Evolutionary conservation across 1,140 invertebrate genomes (phyloP).

Genomic region (Dufourea novaeangliae): DNA sequence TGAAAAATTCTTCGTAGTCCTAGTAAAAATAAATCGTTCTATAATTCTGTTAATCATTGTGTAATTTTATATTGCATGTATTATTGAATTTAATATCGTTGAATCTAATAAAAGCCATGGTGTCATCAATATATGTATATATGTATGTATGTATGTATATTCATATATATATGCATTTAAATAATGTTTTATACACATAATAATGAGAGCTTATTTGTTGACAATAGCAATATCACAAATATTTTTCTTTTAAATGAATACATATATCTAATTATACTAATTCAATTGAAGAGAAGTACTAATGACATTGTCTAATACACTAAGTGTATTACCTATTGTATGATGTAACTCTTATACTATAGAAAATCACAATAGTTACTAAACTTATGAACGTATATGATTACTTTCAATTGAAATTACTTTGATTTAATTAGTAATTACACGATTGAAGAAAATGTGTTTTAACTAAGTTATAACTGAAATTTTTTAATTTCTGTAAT

Average conservation of each 20-base stretch:
- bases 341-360: background rate
- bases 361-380: background rate
- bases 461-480: background rate
- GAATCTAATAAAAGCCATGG: background rate
- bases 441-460: background rate
- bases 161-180: background rate
- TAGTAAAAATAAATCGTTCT: background rate
- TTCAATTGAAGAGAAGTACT: background rate
- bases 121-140: background rate
- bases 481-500: background rate
- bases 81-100: background rate
- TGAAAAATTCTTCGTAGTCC: background rate
- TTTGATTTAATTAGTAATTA: background rate
- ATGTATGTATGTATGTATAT: background rate
- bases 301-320: background rate
- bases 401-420: background rate
- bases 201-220: too few relatives aligned
- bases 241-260: background rate
- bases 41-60: background rate
- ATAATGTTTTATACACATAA: too few relatives aligned
- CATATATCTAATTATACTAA: slow-evolving; percentile 19
- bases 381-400: background rate
- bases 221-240: background rate
- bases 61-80: background rate
- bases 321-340: background rate